Conservation (phyloP, 2,113 vertebrate genomes). For the Toxostoma redivivum region DNA sequence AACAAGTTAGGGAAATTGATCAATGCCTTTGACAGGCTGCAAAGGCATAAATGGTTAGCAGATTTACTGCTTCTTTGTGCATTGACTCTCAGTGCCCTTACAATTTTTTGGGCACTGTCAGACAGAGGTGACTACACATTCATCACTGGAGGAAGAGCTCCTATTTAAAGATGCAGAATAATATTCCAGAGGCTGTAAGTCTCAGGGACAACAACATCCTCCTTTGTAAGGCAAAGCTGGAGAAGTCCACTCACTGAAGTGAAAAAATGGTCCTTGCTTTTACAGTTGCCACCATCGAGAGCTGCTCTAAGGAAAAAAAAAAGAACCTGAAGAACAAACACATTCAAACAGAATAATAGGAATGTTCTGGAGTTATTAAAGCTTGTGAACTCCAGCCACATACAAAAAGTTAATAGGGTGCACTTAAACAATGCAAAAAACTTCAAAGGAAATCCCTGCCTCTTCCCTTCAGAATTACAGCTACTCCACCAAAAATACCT, state of each 20-base stretch:
- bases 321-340: neutral
- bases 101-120: neutral
- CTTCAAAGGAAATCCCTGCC: neutral
- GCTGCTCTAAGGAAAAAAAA: neutral
- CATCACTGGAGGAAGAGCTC: neutral
- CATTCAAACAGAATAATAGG: neutral
- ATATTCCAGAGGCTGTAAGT: neutral
- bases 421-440: neutral
- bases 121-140: neutral
- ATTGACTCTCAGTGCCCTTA: neutral
- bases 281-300: neutral
- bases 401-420: accelerated
- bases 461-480: neutral
- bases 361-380: neutral
- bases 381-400: neutral
- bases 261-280: neutral
- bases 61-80: neutral
- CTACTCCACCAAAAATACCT: neutral
- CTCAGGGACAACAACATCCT: neutral
- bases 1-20: neutral
- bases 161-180: neutral
- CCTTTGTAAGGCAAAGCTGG: neutral
- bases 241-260: neutral
- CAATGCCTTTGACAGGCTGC: neutral
- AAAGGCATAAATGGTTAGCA: neutral